Evolutionary conservation across 2,797 vertebrate genomes (phyloP).

Genomic region (Chloroceryle inda): DNA sequence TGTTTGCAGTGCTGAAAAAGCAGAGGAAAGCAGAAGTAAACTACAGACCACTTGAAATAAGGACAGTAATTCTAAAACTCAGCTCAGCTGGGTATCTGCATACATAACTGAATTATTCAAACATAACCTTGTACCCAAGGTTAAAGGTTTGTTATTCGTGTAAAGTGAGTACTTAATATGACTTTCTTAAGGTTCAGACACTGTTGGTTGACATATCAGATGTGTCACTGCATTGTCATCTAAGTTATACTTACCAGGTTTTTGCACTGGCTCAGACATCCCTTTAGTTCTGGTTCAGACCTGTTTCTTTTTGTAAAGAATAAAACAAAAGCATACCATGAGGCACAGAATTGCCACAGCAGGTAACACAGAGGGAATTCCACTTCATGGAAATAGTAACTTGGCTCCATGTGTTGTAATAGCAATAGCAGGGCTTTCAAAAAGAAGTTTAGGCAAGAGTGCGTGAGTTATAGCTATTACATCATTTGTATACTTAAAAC

Average conservation of each 20-base stretch:
- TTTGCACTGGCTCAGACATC: not conserved
- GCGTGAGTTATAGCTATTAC: not conserved
- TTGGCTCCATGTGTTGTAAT: not conserved
- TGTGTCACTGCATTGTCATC: not conserved
- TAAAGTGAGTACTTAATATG: not conserved
- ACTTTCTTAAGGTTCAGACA: not conserved
- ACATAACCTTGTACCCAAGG: not conserved
- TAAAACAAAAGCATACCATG: not conserved
- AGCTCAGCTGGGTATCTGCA: not conserved
- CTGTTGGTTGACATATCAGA: not conserved
- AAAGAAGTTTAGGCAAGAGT: not conserved
- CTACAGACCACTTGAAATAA: not conserved
- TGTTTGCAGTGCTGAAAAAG: not conserved
- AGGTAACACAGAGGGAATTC: not conserved
- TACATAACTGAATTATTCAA: not conserved
- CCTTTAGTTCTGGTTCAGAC: not conserved
- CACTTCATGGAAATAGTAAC: not conserved
- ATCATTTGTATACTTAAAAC: not conserved
- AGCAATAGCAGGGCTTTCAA: not conserved
- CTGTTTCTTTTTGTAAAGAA: not conserved
- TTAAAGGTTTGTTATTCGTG: not conserved
- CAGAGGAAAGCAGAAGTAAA: conserved; percentile 1
- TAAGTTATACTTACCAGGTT: not conserved
- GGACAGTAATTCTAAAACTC: not conserved
- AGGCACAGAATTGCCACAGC: not conserved